Evolutionary conservation across 2,888 invertebrate species (phyloP).

Genomic region (Venustoraphidia nigricollis): DNA sequence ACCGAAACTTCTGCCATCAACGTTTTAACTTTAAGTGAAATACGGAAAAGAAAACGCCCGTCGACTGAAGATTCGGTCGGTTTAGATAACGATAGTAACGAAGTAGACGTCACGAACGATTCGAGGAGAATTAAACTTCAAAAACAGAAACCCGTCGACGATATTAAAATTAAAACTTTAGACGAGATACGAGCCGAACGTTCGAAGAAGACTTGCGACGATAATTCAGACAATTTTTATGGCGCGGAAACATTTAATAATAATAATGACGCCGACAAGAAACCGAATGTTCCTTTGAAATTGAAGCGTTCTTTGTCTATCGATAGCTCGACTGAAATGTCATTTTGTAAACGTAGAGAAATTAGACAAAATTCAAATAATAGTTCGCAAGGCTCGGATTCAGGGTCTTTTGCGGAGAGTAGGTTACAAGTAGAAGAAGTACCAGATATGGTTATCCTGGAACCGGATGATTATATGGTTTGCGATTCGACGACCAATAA

Average conservation of each 20-base stretch:
- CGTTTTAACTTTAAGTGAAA: conserved; percentile 35
- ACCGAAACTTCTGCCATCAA: conserved; percentile 28
- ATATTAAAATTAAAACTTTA: conserved; percentile 27
- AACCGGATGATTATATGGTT: too few species aligned
- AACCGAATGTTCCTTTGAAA: too few species aligned
- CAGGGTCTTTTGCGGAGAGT: not conserved
- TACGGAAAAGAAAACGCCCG: conserved; percentile 18
- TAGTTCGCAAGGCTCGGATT: too few species aligned
- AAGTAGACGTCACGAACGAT: conserved; percentile 6
- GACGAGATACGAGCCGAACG: conserved; percentile 27
- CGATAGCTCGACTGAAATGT: too few species aligned
- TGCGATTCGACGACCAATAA: too few species aligned
- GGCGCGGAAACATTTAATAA: too few species aligned
- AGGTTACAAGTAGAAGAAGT: conserved; percentile 1
- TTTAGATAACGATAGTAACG: conserved; percentile 9
- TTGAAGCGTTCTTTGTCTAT: too few species aligned
- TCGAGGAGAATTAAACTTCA: not conserved
- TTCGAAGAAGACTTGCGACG: conserved; percentile 7
- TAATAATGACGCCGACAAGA: too few species aligned
- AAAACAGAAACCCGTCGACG: conserved; percentile 10
- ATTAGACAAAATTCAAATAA: too few species aligned
- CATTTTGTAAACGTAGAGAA: too few species aligned
- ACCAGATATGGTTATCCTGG: too few species aligned
- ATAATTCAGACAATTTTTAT: too few species aligned
- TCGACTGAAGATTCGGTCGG: not conserved